These are phyloP conservation scores for Eunapius fragilis DNA, from an alignment of 37 sponge, comb jelly and placozoan species.

Conservation along the genomic window DNA sequence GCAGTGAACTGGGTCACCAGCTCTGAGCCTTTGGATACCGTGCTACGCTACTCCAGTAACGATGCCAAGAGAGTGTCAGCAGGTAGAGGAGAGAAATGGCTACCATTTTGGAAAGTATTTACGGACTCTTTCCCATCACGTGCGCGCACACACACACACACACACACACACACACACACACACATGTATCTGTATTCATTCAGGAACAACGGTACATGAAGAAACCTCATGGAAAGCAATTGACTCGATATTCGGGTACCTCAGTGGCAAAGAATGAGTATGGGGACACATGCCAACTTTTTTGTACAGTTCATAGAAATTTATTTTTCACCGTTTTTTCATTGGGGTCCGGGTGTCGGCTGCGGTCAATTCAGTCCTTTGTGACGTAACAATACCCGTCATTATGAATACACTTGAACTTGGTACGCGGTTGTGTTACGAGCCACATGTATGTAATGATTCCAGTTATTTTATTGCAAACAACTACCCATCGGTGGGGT, in stretches of 20 bases:
- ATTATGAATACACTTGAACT: too few species aligned
- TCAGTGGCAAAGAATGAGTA: background rate
- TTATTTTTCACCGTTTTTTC: too few species aligned
- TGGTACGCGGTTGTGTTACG: too few species aligned
- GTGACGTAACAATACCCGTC: too few species aligned
- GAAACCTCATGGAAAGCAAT: conserved; percentile 79
- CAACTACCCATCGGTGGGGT: too few species aligned
- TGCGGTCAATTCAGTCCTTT: too few species aligned
- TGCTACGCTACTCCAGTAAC: background rate
- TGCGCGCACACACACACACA: background rate
- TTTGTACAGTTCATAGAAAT: too few species aligned
- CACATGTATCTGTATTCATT: background rate
- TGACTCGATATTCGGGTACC: conserved; percentile 68
- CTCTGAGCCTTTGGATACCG: conserved; percentile 13
- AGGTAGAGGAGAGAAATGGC: conserved; percentile 13
- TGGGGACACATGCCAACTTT: too few species aligned
- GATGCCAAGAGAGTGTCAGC: conserved; percentile 64
- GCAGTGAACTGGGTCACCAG: conserved; percentile 69
- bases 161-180: background rate
- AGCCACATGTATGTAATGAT: too few species aligned
- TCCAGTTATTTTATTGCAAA: too few species aligned
- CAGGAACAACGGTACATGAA: conserved; percentile 72
- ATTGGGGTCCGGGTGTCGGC: too few species aligned
- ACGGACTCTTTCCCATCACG: too few species aligned
- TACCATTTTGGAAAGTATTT: background rate